phyloP scores from a whole-genome alignment of 2,797 vertebrate species.

The Crotalus adamanteus region DNA sequence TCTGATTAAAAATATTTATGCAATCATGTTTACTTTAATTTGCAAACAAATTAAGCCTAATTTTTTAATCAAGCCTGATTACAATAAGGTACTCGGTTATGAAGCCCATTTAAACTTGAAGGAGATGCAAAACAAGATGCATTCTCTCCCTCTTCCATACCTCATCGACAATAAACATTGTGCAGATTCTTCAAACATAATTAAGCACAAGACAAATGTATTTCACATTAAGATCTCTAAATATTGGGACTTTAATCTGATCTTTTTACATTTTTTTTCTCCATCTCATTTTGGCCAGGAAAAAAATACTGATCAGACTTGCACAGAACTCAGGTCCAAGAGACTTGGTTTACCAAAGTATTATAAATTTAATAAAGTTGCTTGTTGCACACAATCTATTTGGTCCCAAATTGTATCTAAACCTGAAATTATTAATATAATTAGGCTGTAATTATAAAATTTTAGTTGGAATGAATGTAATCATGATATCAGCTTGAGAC shows the following conservation, averaged over 20 bases:
- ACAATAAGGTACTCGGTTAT: not conserved
- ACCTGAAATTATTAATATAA: not conserved
- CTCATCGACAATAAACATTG: too few relatives aligned
- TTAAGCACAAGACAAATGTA: not conserved
- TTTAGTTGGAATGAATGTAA: not conserved
- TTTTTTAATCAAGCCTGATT: not conserved
- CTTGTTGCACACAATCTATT: not conserved
- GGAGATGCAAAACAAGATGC: not conserved
- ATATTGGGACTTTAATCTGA: not conserved
- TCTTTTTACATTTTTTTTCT: not conserved
- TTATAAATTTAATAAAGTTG: not conserved
- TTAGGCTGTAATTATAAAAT: not conserved
- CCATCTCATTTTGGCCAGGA: not conserved
- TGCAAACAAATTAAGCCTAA: not conserved
- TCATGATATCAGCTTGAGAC: not conserved
- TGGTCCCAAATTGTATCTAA: not conserved
- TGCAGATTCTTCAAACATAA: not conserved
- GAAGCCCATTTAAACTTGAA: not conserved
- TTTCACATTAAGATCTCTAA: not conserved
- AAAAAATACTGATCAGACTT: not conserved
- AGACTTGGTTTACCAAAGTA: not conserved
- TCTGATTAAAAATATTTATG: not conserved
- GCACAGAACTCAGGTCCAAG: not conserved
- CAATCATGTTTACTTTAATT: not conserved
- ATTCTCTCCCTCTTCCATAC: not conserved